These are phyloP conservation scores for Nephila pilipes DNA, from an alignment of 1,140 invertebrate species.

Conservation along the genomic window DNA sequence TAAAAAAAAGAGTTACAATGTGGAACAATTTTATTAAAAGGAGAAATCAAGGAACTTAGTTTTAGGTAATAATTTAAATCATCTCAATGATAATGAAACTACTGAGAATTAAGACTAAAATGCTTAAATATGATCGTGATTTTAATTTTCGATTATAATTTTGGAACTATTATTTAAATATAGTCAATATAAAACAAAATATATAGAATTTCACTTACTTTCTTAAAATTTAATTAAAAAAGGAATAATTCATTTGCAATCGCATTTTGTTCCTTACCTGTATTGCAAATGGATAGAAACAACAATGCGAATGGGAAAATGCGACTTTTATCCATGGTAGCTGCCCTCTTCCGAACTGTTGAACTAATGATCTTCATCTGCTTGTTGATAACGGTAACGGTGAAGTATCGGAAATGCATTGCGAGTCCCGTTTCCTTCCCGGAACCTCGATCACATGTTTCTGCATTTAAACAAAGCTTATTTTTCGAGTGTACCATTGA, in stretches of 20 bases:
- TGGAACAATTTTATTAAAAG: too few species aligned
- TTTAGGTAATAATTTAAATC: background rate
- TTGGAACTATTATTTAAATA: too few species aligned
- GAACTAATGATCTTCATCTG: background rate
- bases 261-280: background rate
- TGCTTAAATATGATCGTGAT: too few species aligned
- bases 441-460: background rate
- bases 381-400: background rate
- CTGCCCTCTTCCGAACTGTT: background rate
- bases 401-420: conserved; percentile 19
- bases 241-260: too few species aligned
- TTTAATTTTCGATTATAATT: too few species aligned
- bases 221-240: too few species aligned
- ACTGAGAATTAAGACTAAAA: background rate
- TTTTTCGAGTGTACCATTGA: background rate
- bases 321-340: background rate
- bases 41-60: background rate
- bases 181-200: too few species aligned
- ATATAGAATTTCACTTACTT: too few species aligned
- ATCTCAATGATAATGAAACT: background rate
- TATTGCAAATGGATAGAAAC: background rate
- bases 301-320: background rate
- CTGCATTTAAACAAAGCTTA: background rate
- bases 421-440: conserved; percentile 18
- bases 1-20: too few species aligned